These are phyloP conservation scores for Mesoligia furuncula DNA, from an alignment of 2,888 invertebrate species.

Conservation along the genomic window DNA sequence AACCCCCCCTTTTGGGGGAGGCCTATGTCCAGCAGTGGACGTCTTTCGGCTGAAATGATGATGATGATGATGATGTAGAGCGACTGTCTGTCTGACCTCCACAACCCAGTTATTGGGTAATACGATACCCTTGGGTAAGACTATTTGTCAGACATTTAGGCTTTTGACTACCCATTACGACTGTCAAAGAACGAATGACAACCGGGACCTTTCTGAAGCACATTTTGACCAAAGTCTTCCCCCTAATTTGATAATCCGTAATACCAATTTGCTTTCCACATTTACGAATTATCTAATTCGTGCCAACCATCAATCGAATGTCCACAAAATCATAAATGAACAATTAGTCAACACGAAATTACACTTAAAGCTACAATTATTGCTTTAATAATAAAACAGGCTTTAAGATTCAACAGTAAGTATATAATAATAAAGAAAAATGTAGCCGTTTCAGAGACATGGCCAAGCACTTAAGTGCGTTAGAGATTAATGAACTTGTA, in stretches of 20 bases:
- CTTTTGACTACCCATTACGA: background rate
- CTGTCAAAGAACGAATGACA: background rate
- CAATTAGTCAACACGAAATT: constrained; percentile 36
- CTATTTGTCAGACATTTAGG: background rate
- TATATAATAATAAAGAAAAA: constrained; percentile 45
- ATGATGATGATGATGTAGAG: no score
- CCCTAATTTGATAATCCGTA: no score
- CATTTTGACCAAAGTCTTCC: background rate
- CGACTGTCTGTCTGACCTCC: background rate
- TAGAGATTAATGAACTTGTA: constrained; percentile 44
- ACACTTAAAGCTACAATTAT: constrained; percentile 29
- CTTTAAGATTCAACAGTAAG: constrained; percentile 19
- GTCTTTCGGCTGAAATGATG: no score
- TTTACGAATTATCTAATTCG: constrained; percentile 6
- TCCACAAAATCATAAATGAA: constrained; percentile 11
- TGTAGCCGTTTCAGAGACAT: constrained; percentile 40
- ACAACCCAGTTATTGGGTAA: background rate
- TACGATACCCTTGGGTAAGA: background rate
- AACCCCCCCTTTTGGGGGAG: no score
- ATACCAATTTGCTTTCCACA: background rate
- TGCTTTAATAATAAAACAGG: constrained; percentile 25
- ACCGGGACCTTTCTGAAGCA: background rate
- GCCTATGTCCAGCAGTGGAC: no score
- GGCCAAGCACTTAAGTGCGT: constrained; percentile 47
- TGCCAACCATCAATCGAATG: constrained; percentile 9